Evolutionary conservation across 2,113 vertebrate genomes (phyloP).

Genomic region (Uropsilus gracilis): DNA sequence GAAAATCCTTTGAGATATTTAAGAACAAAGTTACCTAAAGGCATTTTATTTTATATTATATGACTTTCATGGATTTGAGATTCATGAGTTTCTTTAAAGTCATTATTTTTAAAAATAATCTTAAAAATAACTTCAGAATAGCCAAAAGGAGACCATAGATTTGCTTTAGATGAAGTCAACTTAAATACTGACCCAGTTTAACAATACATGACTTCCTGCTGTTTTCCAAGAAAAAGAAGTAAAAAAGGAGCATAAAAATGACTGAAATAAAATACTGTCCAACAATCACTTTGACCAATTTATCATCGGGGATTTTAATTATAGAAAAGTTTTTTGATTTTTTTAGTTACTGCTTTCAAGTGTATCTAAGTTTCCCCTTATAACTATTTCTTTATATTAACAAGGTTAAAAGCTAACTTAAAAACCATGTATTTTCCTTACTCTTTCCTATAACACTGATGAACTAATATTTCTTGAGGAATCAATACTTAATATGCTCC

Average conservation of each 20-base stretch:
- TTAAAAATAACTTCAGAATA: background rate
- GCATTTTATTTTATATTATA: background rate
- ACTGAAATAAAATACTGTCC: background rate
- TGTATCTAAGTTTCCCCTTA: background rate
- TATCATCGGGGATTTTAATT: background rate
- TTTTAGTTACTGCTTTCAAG: background rate
- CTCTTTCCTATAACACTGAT: background rate
- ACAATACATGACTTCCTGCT: background rate
- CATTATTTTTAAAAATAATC: background rate
- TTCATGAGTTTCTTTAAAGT: background rate
- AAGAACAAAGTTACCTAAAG: background rate
- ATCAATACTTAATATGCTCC: background rate
- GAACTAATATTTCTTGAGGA: background rate
- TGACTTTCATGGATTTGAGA: background rate
- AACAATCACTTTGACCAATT: slow-evolving; percentile 27
- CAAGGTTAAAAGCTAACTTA: slow-evolving; percentile 4
- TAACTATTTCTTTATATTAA: background rate
- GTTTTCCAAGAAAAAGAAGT: slow-evolving; percentile 35
- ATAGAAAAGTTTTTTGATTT: background rate
- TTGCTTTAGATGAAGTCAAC: background rate
- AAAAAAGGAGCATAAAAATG: slow-evolving; percentile 10
- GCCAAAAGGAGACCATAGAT: background rate
- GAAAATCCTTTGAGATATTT: slow-evolving; percentile 5
- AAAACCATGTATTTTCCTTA: background rate
- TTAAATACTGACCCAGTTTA: slow-evolving; percentile 45